These are phyloP conservation scores for Aphaenogaster floridana DNA, from an alignment of 1,140 invertebrate genomes.

Conservation along the genomic window DNA sequence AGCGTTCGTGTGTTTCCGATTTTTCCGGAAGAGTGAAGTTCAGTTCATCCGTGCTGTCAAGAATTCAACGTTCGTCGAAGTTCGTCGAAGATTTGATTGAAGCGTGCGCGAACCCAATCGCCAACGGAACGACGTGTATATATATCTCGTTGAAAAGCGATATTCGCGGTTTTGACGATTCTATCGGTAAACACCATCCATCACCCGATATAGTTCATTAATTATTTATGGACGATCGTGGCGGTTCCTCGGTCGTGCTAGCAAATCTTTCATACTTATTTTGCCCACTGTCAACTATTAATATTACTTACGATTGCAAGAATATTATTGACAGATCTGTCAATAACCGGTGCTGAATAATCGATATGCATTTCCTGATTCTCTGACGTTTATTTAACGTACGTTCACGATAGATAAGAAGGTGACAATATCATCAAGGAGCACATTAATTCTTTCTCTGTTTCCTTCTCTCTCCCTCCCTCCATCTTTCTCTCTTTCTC, in stretches of 20 bases:
- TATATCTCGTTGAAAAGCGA: not conserved
- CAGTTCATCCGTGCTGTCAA: slow-evolving; percentile 34
- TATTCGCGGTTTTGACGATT: slow-evolving; percentile 40
- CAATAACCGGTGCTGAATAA: slow-evolving; percentile 38
- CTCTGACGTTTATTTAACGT: slow-evolving; percentile 21
- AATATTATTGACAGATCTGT: slow-evolving; percentile 46
- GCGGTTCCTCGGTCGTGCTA: slow-evolving; percentile 24
- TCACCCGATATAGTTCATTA: slow-evolving; percentile 40
- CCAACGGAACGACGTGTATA: not conserved
- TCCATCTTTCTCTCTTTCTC: not conserved
- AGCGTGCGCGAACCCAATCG: slow-evolving; percentile 6
- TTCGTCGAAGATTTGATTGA: slow-evolving; percentile 48
- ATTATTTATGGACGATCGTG: slow-evolving; percentile 36
- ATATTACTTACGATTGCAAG: slow-evolving; percentile 43
- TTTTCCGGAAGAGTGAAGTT: slow-evolving; percentile 46
- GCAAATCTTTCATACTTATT: slow-evolving; percentile 45
- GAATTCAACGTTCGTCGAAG: slow-evolving; percentile 45
- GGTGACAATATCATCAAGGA: not conserved
- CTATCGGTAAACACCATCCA: slow-evolving; percentile 28
- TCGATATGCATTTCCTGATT: slow-evolving; percentile 46
- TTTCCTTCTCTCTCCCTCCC: too few relatives aligned
- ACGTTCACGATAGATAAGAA: slow-evolving; percentile 23
- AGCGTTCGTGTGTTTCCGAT: slow-evolving; percentile 18
- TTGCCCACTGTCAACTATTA: slow-evolving; percentile 48
- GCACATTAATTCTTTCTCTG: not conserved